A percentile compares a stretch with the other conserved stretches of the same genome.
phyloP scores from a whole-genome alignment of 2,113 vertebrate species.

The Nycticebus coucang region DNA sequence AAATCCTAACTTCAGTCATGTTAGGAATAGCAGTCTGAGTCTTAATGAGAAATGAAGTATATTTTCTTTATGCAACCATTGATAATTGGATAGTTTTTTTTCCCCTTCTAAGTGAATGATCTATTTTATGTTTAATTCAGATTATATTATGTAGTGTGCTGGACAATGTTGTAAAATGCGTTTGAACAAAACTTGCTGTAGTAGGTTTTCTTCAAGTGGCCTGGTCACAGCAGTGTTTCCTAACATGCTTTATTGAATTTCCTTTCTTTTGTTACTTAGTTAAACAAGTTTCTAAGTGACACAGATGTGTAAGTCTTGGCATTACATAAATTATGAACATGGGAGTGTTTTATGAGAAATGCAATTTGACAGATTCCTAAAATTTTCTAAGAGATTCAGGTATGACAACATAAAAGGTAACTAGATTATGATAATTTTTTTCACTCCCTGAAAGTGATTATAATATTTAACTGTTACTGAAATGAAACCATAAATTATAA shows the following conservation, averaged over 20 bases:
- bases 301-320: slow-evolving; percentile 27
- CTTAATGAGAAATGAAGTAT: background rate
- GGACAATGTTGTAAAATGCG: slow-evolving; percentile 61
- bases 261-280: slow-evolving; percentile 68
- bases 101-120: slow-evolving; percentile 38
- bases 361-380: slow-evolving; percentile 65
- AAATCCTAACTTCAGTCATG: background rate
- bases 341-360: slow-evolving; percentile 69
- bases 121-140: slow-evolving; percentile 13
- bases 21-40: background rate
- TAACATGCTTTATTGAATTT: slow-evolving; percentile 63
- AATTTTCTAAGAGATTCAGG: slow-evolving; percentile 76
- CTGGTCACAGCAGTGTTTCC: background rate
- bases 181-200: slow-evolving; percentile 9
- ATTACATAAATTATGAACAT: slow-evolving; percentile 33
- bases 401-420: slow-evolving; percentile 64
- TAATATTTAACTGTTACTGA: slow-evolving; percentile 66
- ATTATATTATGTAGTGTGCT: slow-evolving; percentile 44
- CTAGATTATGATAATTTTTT: slow-evolving; percentile 65
- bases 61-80: background rate
- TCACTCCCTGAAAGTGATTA: slow-evolving; percentile 62
- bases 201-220: slow-evolving; percentile 48
- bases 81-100: background rate
- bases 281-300: slow-evolving; percentile 65
- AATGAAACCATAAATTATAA: slow-evolving; percentile 67